A percentile compares a stretch with the other conserved stretches of the same genome.
These are phyloP conservation scores for Pandemis heparana DNA, from an alignment of 2,888 invertebrate species.

Conservation along the genomic window DNA sequence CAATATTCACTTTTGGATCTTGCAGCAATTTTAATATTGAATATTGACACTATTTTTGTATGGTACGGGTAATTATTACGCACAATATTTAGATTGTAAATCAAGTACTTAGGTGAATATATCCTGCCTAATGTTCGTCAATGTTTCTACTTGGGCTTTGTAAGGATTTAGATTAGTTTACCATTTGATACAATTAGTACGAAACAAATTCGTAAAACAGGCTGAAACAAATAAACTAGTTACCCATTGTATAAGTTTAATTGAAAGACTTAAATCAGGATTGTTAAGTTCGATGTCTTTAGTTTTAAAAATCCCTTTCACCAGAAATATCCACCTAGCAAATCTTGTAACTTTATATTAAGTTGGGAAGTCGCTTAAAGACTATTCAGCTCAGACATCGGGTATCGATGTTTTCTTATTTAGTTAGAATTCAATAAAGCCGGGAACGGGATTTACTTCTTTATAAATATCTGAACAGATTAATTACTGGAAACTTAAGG, in stretches of 20 bases:
- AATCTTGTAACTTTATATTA: slow-evolving; percentile 76
- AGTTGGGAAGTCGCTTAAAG: slow-evolving; percentile 75
- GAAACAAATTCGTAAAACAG: background rate
- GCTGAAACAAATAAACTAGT: background rate
- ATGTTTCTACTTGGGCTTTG: too few relatives aligned
- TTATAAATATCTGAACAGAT: slow-evolving; percentile 82
- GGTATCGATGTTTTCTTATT: slow-evolving; percentile 80
- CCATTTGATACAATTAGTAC: background rate
- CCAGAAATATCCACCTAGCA: slow-evolving; percentile 61
- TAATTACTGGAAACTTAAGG: slow-evolving; percentile 65
- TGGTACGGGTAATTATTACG: background rate
- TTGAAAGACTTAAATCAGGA: slow-evolving; percentile 14
- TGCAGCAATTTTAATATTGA: background rate
- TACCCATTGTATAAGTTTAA: slow-evolving; percentile 13
- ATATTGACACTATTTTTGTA: background rate
- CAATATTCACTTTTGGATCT: slow-evolving; percentile 68
- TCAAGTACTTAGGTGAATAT: too few relatives aligned
- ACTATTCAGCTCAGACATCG: slow-evolving; percentile 69
- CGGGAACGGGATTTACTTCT: slow-evolving; percentile 76
- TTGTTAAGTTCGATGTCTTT: slow-evolving; percentile 44
- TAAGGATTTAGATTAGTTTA: background rate
- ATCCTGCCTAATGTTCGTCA: too few relatives aligned
- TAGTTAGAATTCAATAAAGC: slow-evolving; percentile 82
- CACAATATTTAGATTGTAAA: too few relatives aligned
- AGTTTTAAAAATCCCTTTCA: slow-evolving; percentile 55